phyloP scores from a whole-genome alignment of 2,888 invertebrate species.

The Hirudinaria manillensis region DNA sequence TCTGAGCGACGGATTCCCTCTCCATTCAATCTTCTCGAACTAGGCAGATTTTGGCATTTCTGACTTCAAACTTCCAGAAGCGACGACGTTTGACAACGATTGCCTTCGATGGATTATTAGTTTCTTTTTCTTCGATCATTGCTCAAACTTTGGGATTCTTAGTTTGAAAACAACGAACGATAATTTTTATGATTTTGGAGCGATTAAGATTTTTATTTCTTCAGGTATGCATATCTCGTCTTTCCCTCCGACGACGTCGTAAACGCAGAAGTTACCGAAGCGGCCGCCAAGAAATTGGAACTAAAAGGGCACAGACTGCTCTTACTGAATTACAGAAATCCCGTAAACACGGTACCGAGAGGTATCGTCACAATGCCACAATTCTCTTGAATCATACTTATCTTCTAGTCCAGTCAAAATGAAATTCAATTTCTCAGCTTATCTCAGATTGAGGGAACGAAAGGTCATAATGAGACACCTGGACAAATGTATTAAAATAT shows the following conservation, averaged over 20 bases:
- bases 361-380: no score
- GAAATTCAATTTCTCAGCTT: constrained; percentile 9
- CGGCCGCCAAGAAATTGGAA: constrained; percentile 26
- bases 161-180: neutral
- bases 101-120: neutral
- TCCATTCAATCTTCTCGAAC: no score
- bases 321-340: constrained; percentile 27
- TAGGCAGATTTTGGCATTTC: no score
- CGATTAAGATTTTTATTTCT: neutral
- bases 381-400: neutral
- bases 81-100: no score
- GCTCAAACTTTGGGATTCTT: neutral
- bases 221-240: constrained; percentile 27
- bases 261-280: constrained; percentile 19
- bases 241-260: constrained; percentile 19
- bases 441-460: constrained; percentile 28
- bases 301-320: constrained; percentile 25
- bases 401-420: neutral
- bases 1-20: no score
- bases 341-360: constrained; percentile 28
- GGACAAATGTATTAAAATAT: constrained; percentile 16
- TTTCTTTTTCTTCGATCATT: neutral
- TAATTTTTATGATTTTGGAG: neutral
- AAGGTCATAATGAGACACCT: constrained; percentile 27
- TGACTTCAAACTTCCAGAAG: no score